phyloP scores from a whole-genome alignment of 2,113 vertebrate genomes.

The Psittacula cyanocephala region DNA sequence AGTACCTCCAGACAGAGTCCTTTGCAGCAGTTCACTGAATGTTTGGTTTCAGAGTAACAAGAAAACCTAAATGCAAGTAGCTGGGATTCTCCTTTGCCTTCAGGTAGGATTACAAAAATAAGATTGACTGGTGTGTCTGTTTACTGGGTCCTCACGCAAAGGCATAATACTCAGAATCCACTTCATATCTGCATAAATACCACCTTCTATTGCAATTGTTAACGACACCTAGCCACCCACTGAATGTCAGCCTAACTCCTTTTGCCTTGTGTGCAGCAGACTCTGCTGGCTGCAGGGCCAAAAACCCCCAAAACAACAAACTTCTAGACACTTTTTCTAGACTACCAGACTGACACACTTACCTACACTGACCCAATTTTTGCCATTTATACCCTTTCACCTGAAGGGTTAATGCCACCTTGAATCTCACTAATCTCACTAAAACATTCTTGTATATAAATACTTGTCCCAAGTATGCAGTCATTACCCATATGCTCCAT shows the following conservation, averaged over 20 bases:
- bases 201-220: rapidly evolving
- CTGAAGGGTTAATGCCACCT: background rate
- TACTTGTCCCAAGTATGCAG: background rate
- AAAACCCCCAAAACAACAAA: rapidly evolving
- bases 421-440: background rate
- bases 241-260: rapidly evolving
- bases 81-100: background rate
- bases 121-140: background rate
- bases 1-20: background rate
- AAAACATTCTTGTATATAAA: background rate
- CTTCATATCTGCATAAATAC: background rate
- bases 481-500: background rate
- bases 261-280: background rate
- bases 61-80: background rate
- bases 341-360: background rate
- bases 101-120: background rate
- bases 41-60: background rate
- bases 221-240: rapidly evolving
- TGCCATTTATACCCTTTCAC: background rate
- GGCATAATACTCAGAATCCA: background rate
- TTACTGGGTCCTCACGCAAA: background rate
- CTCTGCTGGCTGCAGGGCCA: background rate
- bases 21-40: background rate
- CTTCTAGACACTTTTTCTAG: background rate
- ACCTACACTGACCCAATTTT: background rate